Conservation (phyloP, 1,140 invertebrate species). For the Thaumatotibia leucotreta region DNA sequence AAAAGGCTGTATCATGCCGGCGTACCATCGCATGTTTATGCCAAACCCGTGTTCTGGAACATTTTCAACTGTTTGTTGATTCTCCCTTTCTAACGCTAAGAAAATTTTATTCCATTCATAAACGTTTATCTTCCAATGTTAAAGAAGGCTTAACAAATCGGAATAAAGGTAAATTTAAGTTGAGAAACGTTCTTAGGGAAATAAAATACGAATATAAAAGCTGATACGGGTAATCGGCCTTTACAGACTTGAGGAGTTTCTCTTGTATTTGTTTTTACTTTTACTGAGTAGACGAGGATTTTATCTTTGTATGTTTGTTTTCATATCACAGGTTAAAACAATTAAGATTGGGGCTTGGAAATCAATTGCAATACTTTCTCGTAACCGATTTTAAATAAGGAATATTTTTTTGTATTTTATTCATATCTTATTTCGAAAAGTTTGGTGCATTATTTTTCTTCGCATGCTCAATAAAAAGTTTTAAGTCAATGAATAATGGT, state of each 20-base stretch:
- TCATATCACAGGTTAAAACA: background rate
- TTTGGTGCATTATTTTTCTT: no score
- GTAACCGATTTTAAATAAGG: no score
- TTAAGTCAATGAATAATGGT: no score
- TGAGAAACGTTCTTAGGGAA: background rate
- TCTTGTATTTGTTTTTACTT: background rate
- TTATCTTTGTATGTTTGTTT: background rate
- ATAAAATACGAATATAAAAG: background rate
- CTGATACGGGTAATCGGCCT: background rate
- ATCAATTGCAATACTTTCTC: no score
- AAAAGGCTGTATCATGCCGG: constrained; percentile 28
- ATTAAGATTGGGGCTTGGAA: no score
- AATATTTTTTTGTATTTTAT: no score
- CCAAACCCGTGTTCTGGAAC: background rate
- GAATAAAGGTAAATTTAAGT: background rate
- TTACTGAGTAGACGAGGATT: background rate
- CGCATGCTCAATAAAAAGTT: no score
- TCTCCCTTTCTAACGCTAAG: background rate
- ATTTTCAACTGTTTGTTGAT: background rate
- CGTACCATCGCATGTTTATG: constrained; percentile 29
- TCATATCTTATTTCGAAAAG: no score
- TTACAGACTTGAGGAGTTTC: background rate
- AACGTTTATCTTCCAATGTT: background rate
- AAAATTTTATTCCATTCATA: background rate
- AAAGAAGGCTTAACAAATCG: constrained; percentile 2